phyloP scores from a whole-genome alignment of 1,140 invertebrate genomes.

The Drosophila paulistorum region DNA sequence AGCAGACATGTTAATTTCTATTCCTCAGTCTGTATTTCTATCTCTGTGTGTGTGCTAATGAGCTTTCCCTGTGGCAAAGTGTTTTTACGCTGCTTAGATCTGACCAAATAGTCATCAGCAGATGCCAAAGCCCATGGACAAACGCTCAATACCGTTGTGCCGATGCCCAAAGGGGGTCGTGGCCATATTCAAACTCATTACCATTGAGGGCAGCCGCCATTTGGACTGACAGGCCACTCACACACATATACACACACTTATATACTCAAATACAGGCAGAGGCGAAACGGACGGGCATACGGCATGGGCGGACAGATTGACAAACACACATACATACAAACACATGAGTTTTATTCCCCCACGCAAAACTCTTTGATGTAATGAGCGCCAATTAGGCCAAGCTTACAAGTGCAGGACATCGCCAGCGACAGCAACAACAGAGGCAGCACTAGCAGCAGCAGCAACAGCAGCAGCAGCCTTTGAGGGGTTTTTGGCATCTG shows the following conservation, averaged over 20 bases:
- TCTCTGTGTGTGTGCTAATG: background rate
- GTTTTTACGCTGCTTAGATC: constrained; percentile 17
- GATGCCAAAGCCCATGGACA: constrained; percentile 8
- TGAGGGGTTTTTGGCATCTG: constrained; percentile 63
- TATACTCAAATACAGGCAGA: constrained; percentile 13
- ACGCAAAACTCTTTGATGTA: constrained; percentile 76
- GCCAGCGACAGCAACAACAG: constrained; percentile 17
- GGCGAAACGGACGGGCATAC: constrained; percentile 26
- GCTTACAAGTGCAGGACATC: constrained; percentile 56
- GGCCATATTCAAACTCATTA: constrained; percentile 57
- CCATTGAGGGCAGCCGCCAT: constrained; percentile 23
- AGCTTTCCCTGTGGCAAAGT: constrained; percentile 10
- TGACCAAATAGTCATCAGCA: constrained; percentile 7
- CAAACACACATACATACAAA: constrained; percentile 39
- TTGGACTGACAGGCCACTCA: constrained; percentile 6
- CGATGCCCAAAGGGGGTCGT: constrained; percentile 45
- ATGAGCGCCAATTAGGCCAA: constrained; percentile 72
- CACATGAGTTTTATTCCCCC: constrained; percentile 66
- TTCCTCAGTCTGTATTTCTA: background rate
- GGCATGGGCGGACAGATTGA: constrained; percentile 11
- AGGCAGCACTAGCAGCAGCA: background rate
- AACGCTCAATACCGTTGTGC: constrained; percentile 40
- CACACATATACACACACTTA: constrained; percentile 16
- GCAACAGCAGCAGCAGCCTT: constrained; percentile 9
- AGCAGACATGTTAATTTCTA: constrained; percentile 5